Evolutionary conservation across 2,888 invertebrate species (phyloP), one percentile per base, ranked within the genome.

Genomic region (Bombylius major): DNA sequence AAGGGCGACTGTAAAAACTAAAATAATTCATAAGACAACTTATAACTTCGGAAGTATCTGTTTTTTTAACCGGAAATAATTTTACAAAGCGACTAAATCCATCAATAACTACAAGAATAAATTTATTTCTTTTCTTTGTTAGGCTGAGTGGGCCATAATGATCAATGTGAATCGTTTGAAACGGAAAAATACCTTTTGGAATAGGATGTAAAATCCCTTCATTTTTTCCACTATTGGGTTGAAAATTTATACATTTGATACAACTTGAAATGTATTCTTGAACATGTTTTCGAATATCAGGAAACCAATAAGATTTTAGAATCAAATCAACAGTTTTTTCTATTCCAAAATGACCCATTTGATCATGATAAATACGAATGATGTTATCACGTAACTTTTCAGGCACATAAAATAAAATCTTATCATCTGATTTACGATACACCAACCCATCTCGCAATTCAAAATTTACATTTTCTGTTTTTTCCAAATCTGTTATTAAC

Each of bases 261-360:
- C 73, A 75, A 11, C 67, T 63, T 1, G 50, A 53, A 8, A 73
- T 68, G 56, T 75, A 71, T 50, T 69, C 64, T 49, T 66, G 64
- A 2, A 70, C 65, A 47, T 68, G 70, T 3, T 58, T 51, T 45
- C 61, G 59, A 68, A 73, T 69, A 12, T 64, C 63, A 0, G 67
- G 64, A 56, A 67, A 66, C 62, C 64, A 67, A 58, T 65, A 68
- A 7, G 36, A 47, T 53, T 54, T 32, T 14, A 14, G 53, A 14
- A 67, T 53, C 11, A 55, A 45, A 34, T 62, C 57, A 12, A 56
- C n/a, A 33, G 58, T 59, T 61, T 66, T 65, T 8, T 63, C 61
- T 12, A 61, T 13, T 4, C 65, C 66, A 44, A 64, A 49, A 59
- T 67, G 67, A 32, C 64, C 64, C 36, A 61, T 48, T 32, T 58